Evolutionary conservation across 2,113 vertebrate genomes (phyloP), one percentile per base, ranked within the genome.

Genomic region (Anseranas semipalmata): DNA sequence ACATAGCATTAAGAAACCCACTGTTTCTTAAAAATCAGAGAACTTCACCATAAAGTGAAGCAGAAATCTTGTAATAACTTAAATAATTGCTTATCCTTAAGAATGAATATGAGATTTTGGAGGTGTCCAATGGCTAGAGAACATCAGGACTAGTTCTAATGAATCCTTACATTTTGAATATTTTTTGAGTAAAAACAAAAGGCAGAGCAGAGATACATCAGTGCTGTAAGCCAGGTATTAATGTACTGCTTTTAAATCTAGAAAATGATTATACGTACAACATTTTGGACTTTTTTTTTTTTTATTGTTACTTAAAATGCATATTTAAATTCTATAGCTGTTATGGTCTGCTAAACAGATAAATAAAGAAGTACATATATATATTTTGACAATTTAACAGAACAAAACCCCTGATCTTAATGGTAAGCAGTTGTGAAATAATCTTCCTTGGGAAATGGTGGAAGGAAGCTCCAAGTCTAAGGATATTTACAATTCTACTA

Each of bases 1-100:
- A 41, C 12, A 35, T 7, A 82, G 66, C 6, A 52, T 37, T 65
- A n/a, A n/a, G 14, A 17, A 0, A 45, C 7, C 1, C 0, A 41
- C 37, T 50, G 2, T 63, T 65, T 78, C 17, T 67, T 70, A 66
- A 90, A 90, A 63, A n/a, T 27, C 30, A 50, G 5, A 12, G 25
- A 55, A 25, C 3, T 27, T 83, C 60, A 7, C 1, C 6, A 62
- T 24, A 75, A 53, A 27, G 7, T 55, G 50, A 77, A 20, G 17
- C 3, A 75, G 14, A 81, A 79, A 68, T 52, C 19, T 27, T 76
- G 2, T 3, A 86, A 25, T n/a, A 83, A 67, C 8, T 60, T 50
- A 46, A 56, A 52, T n/a, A 77, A 43, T 5, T 60, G 9, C 15
- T 53, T 55, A 6, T 50, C 48, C 32, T 55, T 83, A 8, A 45